Evolutionary conservation across 2,888 invertebrate genomes (phyloP), one percentile per base, ranked within the genome.

Genomic region (Dorcus hopei): DNA sequence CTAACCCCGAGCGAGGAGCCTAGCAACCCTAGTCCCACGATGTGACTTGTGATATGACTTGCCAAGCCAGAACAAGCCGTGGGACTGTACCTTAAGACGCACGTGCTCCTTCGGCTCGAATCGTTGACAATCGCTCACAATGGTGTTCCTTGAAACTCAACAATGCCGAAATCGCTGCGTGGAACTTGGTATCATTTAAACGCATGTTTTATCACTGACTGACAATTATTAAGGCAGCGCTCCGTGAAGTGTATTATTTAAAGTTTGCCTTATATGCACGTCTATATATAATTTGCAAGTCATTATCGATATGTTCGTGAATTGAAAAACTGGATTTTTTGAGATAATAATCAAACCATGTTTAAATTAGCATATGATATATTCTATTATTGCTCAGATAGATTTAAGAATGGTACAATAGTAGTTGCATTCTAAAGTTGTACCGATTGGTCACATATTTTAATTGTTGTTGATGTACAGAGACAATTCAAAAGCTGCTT

Each of bases 161-260:
- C 53, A 54, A 54, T 53, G 56, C 58, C 57, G 58, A 56, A 57
- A 47, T 59, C 58, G 59, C 49, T 49, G 55, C 56, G 61, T 57
- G 59, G 59, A 59, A 59, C 59, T 63, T 57, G 33, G 54, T 50
- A 57, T 59, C 58, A 59, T 54, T 56, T 55, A 54, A 52, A 45
- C 41, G 59, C 38, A 43, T 38, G 42, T 52, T 54, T 59, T 52
- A 61, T 49, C 41, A 49, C 56, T 56, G 52, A 59, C 56, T 56
- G 56, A 53, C 45, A 57, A 57, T 57, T 56, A 57, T 52, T 59
- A 57, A 56, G 52, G 56, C 52, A 59, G 56, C 59, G 49, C 45
- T 49, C 59, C 59, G 50, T 38, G 48, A 39, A 43, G 23, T 52
- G 23, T 52, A 52, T 57, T 57, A 52, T 49, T 47, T 48, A 47